phyloP scores from a whole-genome alignment of 2,888 invertebrate genomes.

The Cinara cedri region DNA sequence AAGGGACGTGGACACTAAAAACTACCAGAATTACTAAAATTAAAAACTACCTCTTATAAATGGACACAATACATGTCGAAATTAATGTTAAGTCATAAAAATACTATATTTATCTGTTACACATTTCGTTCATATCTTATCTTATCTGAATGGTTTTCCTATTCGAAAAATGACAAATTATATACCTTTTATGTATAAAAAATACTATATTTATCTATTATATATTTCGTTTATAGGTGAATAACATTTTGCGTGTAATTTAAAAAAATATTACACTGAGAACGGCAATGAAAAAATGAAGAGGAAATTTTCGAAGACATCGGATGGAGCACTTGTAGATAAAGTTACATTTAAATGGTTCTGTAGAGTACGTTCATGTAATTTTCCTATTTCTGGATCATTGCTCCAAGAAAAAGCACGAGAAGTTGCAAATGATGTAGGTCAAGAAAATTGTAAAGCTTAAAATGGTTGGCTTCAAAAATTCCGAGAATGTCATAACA shows the following conservation, averaged over 20 bases:
- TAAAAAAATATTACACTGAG: neutral
- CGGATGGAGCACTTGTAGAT: slow-evolving; percentile 9
- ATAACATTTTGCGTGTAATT: neutral
- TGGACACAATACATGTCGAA: too few species aligned
- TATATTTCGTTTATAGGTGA: neutral
- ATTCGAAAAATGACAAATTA: too few species aligned
- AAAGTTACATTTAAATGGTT: slow-evolving; percentile 25
- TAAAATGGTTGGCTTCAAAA: slow-evolving; percentile 54
- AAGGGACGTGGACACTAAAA: too few species aligned
- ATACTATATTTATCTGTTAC: too few species aligned
- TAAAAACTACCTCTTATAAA: too few species aligned
- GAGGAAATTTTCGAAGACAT: neutral
- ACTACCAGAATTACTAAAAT: too few species aligned
- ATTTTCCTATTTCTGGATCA: slow-evolving; percentile 9
- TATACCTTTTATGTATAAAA: too few species aligned
- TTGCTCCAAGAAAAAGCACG: slow-evolving; percentile 34
- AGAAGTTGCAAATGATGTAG: slow-evolving; percentile 22
- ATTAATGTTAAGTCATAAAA: too few species aligned
- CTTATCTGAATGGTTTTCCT: too few species aligned
- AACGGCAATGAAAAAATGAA: neutral
- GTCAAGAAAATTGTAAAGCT: slow-evolving; percentile 51
- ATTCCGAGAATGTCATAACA: slow-evolving; percentile 46
- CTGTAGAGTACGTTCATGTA: neutral
- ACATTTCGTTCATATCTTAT: too few species aligned
- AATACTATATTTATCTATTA: too few species aligned